Evolutionary conservation across 35 echinoderm and acorn worm genomes (phyloP).

Genomic region (Strongylocentrotus purpuratus): DNA sequence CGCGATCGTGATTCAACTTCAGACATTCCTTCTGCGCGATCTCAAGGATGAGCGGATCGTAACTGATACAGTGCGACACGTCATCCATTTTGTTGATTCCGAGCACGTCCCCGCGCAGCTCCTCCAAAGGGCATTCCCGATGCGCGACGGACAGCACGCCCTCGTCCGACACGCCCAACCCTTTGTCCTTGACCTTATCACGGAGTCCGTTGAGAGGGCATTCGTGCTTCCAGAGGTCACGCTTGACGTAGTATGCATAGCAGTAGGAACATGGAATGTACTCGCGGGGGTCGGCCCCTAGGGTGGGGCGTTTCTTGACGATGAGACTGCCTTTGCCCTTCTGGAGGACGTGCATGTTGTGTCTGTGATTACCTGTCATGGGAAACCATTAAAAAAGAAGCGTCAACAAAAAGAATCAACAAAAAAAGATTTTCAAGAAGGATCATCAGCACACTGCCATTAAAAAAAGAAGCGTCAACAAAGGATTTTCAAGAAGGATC

Average conservation of each 20-base stretch:
- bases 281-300: slow-evolving; percentile 40
- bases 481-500: too few species aligned
- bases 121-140: slow-evolving; percentile 6
- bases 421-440: too few species aligned
- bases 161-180: background rate
- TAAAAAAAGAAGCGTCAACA: background rate
- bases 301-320: slow-evolving; percentile 59
- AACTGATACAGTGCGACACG: slow-evolving; percentile 24
- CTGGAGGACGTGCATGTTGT: slow-evolving; percentile 63
- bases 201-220: slow-evolving; percentile 46
- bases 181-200: slow-evolving; percentile 45
- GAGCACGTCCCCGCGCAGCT: slow-evolving; percentile 10
- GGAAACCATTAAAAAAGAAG: background rate
- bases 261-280: slow-evolving; percentile 73
- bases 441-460: too few species aligned
- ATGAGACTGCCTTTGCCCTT: slow-evolving; percentile 64
- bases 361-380: slow-evolving; percentile 54
- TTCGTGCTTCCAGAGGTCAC: slow-evolving; percentile 68
- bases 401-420: too few species aligned
- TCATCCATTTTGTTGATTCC: slow-evolving; percentile 39
- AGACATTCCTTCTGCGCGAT: slow-evolving; percentile 36
- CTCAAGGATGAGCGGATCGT: slow-evolving; percentile 38
- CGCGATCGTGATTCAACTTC: slow-evolving; percentile 38
- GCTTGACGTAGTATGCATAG: slow-evolving; percentile 57
- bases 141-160: background rate